Percentiles rank a stretch among this genome's conserved stretches.
phyloP scores from a whole-genome alignment of 2,113 vertebrate species.

The Mionectes macconnelli region DNA sequence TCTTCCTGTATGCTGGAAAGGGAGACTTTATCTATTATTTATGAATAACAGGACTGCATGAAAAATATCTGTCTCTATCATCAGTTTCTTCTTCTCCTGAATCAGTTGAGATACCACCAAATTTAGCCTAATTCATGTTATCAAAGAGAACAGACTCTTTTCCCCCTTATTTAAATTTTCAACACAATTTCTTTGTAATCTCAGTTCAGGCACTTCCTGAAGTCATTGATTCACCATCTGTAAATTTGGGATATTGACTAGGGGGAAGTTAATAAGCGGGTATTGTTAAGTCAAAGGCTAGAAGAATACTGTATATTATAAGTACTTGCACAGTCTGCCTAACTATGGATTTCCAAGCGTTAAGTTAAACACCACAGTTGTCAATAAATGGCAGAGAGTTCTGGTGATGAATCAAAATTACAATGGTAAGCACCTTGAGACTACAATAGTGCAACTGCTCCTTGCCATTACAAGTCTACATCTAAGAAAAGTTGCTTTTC shows the following conservation, averaged over 20 bases:
- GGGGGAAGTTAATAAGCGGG: background rate
- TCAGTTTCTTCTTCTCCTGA: background rate
- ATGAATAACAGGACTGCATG: background rate
- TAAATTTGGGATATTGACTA: background rate
- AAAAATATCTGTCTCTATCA: background rate
- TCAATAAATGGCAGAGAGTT: background rate
- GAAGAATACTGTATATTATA: background rate
- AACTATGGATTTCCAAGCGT: background rate
- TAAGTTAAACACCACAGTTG: background rate
- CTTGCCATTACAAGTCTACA: background rate
- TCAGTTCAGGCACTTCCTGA: background rate
- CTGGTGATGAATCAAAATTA: background rate
- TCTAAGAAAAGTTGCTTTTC: background rate
- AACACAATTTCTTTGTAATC: background rate
- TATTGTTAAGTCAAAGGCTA: background rate
- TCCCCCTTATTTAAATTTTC: background rate
- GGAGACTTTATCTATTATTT: constrained; percentile 12
- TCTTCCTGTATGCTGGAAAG: background rate
- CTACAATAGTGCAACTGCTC: background rate
- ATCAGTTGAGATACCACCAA: background rate
- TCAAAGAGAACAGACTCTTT: background rate
- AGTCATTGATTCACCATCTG: background rate
- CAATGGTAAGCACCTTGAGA: background rate
- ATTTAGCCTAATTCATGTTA: background rate
- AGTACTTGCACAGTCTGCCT: background rate